Base-by-base conservation (phyloP, 2,113 vertebrate species). In the Fukomys damarensis region DNA sequence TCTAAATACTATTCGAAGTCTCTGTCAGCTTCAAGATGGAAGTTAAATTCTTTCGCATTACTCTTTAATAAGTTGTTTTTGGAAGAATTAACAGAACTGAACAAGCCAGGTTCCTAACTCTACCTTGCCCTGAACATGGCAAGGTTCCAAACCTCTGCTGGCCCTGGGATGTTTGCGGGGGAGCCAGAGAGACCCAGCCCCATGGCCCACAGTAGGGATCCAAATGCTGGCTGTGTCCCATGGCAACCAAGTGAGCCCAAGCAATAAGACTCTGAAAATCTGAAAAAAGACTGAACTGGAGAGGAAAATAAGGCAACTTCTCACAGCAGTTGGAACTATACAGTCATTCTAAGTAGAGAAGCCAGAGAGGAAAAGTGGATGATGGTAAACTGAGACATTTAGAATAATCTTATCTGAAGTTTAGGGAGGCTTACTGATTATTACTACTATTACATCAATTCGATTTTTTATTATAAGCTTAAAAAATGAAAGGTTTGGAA, bases 251-350 rank as follows among this genome's bases (percentile, higher is more conserved):
- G 0, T 65, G 41, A 82, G 52, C 20, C 87, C 0, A 4, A 76
- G 63, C 24, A 28, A 7, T 38, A 56, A 89, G 84, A 84, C 12
- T 82, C 76, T 68, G 30, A 91, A 95, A 96, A 49, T 56, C 77
- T 91, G 74, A 85, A 97, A 85, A 97, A 97, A 97, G 59, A 72
- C 32, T 95, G 92, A 97, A 94, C 46, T 84, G 84, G 32, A 79
- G 32, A 63, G 92, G 32, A 91, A 89, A 96, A 72, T 86, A 88
- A 92, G 12, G n/a, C 35, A 81, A 32, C 89, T 95, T 68, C 35
- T 95, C 92, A 93, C 35, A 46, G n/a, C 87, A 90, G 77, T 88
- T 92, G 70, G 43, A 96, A 58, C 22, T 30, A 41, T 11, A 56
- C 9, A 66, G 4, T 56, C n/a, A 86, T 79, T 65, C 59, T 13